Conservation (phyloP, 2,113 vertebrate species). For the Tricholaema leucomelas region DNA sequence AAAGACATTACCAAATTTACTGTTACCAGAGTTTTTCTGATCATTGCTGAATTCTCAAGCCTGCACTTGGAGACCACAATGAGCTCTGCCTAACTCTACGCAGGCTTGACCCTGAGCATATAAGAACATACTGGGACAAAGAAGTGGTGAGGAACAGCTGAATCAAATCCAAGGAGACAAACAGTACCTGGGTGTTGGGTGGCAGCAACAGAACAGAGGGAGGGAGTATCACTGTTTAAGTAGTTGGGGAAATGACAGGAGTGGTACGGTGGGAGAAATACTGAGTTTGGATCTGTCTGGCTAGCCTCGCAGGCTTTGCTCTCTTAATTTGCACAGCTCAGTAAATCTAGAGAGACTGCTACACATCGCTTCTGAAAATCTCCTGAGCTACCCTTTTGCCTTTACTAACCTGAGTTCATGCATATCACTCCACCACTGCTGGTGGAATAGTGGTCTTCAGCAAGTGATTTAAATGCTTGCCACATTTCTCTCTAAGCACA, state of each 20-base stretch:
- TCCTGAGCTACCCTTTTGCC: neutral
- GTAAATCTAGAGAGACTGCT: neutral
- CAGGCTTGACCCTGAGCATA: neutral
- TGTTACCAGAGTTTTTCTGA: neutral
- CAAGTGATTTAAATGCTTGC: neutral
- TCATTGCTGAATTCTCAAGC: neutral
- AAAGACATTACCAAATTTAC: neutral
- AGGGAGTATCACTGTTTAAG: neutral
- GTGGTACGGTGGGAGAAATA: neutral
- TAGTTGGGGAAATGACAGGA: neutral
- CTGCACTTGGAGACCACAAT: neutral
- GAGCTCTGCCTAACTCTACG: neutral
- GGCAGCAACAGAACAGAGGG: neutral
- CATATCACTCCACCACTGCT: neutral
- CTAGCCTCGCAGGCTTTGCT: neutral
- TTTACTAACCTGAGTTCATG: neutral
- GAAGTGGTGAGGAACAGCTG: neutral
- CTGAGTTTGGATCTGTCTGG: neutral
- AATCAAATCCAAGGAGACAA: neutral
- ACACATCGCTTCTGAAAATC: neutral
- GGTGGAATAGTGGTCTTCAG: neutral
- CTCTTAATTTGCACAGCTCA: neutral
- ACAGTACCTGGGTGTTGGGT: rapidly evolving
- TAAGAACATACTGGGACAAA: neutral
- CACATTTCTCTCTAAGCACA: neutral